These are phyloP conservation scores for Sipha maydis DNA, from an alignment of 2,888 invertebrate species.

Conservation along the genomic window DNA sequence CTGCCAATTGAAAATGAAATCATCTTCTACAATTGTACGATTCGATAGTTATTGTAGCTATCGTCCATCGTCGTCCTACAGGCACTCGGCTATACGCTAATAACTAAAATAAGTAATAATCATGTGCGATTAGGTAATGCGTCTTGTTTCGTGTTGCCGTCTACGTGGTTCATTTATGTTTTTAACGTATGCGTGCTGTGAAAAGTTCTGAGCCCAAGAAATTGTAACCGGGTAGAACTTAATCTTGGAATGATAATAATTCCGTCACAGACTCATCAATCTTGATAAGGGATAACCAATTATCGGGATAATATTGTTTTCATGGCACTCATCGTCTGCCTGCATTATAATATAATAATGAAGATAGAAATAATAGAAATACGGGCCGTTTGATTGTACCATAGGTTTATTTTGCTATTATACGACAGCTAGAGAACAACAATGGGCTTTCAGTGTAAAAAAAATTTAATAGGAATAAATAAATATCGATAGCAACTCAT, in stretches of 20 bases:
- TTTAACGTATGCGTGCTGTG: not conserved
- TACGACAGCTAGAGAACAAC: conserved; percentile 5
- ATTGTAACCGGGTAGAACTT: not conserved
- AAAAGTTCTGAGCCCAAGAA: not conserved
- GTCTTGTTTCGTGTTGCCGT: not conserved
- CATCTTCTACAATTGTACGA: not conserved
- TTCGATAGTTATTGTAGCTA: not conserved
- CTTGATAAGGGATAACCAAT: conserved; percentile 24
- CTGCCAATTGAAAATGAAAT: not conserved
- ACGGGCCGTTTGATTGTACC: conserved; percentile 8
- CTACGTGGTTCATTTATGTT: not conserved
- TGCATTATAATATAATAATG: not conserved
- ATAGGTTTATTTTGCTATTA: conserved; percentile 35
- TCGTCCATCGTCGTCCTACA: not conserved
- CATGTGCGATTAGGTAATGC: not conserved
- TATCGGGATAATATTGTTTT: conserved; percentile 44
- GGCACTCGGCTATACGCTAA: not conserved
- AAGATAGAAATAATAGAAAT: conserved; percentile 13
- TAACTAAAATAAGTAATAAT: not conserved
- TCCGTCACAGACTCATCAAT: not conserved
- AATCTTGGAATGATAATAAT: conserved; percentile 9
- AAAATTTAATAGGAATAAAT: not conserved
- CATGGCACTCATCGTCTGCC: not conserved
- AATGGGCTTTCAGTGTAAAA: conserved; percentile 17
- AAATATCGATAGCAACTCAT: conserved; percentile 1